These are phyloP conservation scores for Leucoraja ocellata DNA, from an alignment of 2,797 vertebrate genomes.

Conservation along the genomic window DNA sequence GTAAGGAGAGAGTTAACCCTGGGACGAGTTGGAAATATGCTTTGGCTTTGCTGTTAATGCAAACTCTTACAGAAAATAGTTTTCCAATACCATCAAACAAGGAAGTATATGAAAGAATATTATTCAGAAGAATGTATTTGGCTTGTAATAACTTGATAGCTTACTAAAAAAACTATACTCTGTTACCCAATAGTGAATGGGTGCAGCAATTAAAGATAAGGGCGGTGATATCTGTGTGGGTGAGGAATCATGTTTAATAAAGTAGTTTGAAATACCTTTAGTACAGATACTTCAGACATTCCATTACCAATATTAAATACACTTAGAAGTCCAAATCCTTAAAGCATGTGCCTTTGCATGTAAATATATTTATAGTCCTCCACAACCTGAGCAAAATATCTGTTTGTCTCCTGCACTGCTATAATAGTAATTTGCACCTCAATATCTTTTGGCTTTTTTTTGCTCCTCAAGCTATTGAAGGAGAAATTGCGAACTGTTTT, in stretches of 20 bases:
- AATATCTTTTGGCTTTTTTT: conserved; percentile 2
- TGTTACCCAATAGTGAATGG: background rate
- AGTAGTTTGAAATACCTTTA: background rate
- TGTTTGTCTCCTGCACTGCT: background rate
- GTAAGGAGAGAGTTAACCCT: background rate
- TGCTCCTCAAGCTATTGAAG: conserved; percentile 31
- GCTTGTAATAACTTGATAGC: background rate
- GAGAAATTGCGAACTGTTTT: conserved; percentile 23
- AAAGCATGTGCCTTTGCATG: background rate
- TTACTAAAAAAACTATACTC: background rate
- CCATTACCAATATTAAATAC: background rate
- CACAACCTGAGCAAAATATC: background rate
- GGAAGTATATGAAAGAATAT: background rate
- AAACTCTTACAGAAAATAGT: background rate
- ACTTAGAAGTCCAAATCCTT: background rate
- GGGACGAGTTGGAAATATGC: background rate
- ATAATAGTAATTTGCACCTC: background rate
- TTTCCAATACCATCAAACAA: background rate
- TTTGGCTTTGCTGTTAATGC: background rate
- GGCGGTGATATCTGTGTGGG: background rate
- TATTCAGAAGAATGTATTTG: background rate
- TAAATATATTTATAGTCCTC: background rate
- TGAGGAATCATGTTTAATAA: background rate
- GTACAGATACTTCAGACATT: background rate
- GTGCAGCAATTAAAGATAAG: background rate